Conservation (phyloP, 2,888 invertebrate species). For the Meiosimyza decipiens region DNA sequence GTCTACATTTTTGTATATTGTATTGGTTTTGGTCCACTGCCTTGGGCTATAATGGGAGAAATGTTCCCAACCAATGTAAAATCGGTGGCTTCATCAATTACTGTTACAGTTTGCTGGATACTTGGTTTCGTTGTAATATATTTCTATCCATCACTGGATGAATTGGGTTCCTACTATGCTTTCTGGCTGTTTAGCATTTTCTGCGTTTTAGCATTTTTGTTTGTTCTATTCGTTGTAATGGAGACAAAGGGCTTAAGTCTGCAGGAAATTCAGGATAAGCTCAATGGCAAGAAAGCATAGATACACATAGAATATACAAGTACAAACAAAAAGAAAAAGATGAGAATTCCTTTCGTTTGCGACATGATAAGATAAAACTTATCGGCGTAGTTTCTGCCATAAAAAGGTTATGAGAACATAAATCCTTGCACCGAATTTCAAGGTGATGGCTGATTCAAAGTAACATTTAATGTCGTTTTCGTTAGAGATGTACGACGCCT, state of each 20-base stretch:
- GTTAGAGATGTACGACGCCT: no score
- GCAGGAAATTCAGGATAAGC: conserved; percentile 82
- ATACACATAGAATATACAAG: no score
- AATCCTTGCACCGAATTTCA: no score
- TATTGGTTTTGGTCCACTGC: conserved; percentile 80
- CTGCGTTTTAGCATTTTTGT: conserved; percentile 74
- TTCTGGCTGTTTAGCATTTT: conserved; percentile 79
- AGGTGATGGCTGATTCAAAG: no score
- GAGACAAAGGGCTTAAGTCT: conserved; percentile 91
- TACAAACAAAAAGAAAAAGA: no score
- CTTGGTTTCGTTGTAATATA: conserved; percentile 81
- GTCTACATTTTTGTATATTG: conserved; percentile 82
- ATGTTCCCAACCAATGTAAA: conserved; percentile 83
- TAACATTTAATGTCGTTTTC: no score
- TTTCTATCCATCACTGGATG: conserved; percentile 73
- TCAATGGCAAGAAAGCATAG: conserved; percentile 51
- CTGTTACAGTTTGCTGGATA: conserved; percentile 81
- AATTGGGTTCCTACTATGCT: conserved; percentile 73
- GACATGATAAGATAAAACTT: no score
- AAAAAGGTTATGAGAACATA: no score
- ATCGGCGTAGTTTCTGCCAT: no score
- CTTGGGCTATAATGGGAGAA: conserved; percentile 87
- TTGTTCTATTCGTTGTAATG: conserved; percentile 79
- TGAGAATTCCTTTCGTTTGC: no score
- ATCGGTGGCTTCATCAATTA: conserved; percentile 78